A percentile compares a stretch with the other conserved stretches of the same genome.
Evolutionary conservation across 2,797 vertebrate species (phyloP).

Genomic region (Novumbra hubbsi): DNA sequence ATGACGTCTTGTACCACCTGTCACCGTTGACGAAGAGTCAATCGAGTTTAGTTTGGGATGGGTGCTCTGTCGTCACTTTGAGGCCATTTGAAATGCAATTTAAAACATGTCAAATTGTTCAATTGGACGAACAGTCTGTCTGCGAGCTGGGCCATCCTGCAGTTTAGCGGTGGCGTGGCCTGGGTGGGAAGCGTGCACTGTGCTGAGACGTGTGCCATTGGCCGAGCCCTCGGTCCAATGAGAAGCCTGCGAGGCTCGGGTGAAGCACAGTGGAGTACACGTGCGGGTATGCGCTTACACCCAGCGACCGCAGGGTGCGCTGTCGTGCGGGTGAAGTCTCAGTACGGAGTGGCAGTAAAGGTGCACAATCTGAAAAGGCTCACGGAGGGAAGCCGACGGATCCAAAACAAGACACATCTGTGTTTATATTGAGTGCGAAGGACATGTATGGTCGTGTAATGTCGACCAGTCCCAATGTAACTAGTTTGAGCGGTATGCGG

Average conservation of each 20-base stretch:
- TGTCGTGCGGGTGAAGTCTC: not conserved
- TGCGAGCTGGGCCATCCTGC: not conserved
- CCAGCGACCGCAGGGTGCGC: not conserved
- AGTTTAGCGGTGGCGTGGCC: not conserved
- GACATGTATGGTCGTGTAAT: not conserved
- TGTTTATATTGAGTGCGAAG: not conserved
- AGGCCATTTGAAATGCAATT: not conserved
- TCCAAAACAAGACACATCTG: not conserved
- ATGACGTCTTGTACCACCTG: not conserved
- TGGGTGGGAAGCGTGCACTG: not conserved
- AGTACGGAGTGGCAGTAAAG: too few relatives aligned
- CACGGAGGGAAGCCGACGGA: not conserved
- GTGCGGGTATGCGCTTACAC: conserved; percentile 49
- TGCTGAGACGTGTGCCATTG: conserved; percentile 47
- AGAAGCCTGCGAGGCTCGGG: conserved; percentile 32
- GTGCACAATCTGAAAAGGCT: not conserved
- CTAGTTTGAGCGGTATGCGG: too few relatives aligned
- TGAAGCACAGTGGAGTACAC: conserved; percentile 64
- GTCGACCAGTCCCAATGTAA: too few relatives aligned
- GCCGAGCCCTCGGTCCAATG: conserved; percentile 58
- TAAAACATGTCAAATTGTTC: not conserved
- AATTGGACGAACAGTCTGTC: not conserved
- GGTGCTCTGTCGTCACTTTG: not conserved
- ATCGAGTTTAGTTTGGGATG: not conserved
- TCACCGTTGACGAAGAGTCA: not conserved